phyloP scores from a whole-genome alignment of 2,797 vertebrate species.

The Argentina silus region DNA sequence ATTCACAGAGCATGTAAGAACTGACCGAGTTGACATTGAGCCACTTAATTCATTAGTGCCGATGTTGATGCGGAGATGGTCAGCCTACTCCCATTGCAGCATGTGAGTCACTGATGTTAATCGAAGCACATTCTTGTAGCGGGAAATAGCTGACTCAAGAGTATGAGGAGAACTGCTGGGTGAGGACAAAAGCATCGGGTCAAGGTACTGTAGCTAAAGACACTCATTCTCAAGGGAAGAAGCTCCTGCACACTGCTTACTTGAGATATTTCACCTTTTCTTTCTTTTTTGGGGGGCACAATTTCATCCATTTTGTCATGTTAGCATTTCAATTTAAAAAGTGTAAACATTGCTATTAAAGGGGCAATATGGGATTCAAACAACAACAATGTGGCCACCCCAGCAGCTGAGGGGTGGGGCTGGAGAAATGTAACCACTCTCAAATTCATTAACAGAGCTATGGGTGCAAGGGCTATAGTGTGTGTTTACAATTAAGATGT shows the following conservation, averaged over 20 bases:
- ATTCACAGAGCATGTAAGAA: constrained; percentile 10
- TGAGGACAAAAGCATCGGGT: constrained; percentile 18
- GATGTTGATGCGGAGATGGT: constrained; percentile 19
- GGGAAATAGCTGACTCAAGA: constrained; percentile 56
- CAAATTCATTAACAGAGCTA: too few relatives aligned
- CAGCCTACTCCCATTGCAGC: constrained; percentile 30
- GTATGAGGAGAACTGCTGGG: constrained; percentile 8
- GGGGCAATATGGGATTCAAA: too few relatives aligned
- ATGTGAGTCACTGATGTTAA: constrained; percentile 23
- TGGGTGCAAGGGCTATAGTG: too few relatives aligned
- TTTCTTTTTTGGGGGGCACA: too few relatives aligned
- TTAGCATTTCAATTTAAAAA: too few relatives aligned
- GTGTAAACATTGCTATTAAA: too few relatives aligned
- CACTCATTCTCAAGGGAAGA: constrained; percentile 34
- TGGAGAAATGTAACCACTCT: too few relatives aligned
- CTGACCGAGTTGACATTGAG: constrained; percentile 25
- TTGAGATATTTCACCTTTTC: background rate
- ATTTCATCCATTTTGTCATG: too few relatives aligned
- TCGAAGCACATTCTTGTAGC: constrained; percentile 44
- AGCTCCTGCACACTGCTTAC: constrained; percentile 16
- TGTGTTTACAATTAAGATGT: too few relatives aligned
- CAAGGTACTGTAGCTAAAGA: constrained; percentile 34
- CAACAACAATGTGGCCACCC: too few relatives aligned
- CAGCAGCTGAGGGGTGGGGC: too few relatives aligned
- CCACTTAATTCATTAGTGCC: constrained; percentile 49